Evolutionary conservation across 2,113 vertebrate species (phyloP).

Genomic region (Tragelaphus imberbis): DNA sequence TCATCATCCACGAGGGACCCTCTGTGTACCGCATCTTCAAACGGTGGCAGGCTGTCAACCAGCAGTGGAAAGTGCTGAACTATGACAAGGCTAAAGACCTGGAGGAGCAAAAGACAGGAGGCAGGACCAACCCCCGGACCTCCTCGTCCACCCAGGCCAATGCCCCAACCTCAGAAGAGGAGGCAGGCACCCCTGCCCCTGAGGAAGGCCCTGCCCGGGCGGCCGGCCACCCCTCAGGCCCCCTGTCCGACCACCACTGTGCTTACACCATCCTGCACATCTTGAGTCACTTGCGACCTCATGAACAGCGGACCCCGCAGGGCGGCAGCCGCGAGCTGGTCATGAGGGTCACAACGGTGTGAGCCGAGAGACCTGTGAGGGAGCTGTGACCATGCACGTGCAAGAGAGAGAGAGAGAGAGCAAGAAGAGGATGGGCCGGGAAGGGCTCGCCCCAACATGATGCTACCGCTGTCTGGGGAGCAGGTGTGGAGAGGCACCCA

Average conservation of each 20-base stretch:
- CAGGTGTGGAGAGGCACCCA: conserved; percentile 64
- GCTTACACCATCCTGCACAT: conserved; percentile 97
- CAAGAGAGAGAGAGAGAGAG: accelerated
- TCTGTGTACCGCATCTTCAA: conserved; percentile 99
- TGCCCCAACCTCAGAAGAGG: conserved; percentile 63
- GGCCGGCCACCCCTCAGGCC: conserved; percentile 78
- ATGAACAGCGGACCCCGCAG: conserved; percentile 88
- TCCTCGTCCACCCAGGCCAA: conserved; percentile 86
- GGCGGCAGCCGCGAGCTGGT: conserved; percentile 94
- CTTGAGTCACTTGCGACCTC: conserved; percentile 94
- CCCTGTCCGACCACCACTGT: conserved; percentile 94
- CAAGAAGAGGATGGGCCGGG: neutral
- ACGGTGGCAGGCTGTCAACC: conserved; percentile 99
- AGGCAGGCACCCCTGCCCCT: conserved; percentile 24
- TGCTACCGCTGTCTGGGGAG: neutral
- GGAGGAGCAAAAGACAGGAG: conserved; percentile 88
- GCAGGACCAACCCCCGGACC: conserved; percentile 88
- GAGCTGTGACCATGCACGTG: conserved; percentile 77
- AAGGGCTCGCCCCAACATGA: accelerated
- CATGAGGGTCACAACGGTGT: conserved; percentile 99
- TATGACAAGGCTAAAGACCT: conserved; percentile 96
- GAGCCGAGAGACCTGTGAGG: conserved; percentile 75
- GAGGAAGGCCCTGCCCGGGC: conserved; percentile 77
- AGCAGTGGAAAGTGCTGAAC: conserved; percentile 99
- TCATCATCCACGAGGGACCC: conserved; percentile 98